A percentile compares a stretch with the other conserved stretches of the same genome.
Evolutionary conservation across 2,888 invertebrate species (phyloP).

Genomic region (Germaria angustata): DNA sequence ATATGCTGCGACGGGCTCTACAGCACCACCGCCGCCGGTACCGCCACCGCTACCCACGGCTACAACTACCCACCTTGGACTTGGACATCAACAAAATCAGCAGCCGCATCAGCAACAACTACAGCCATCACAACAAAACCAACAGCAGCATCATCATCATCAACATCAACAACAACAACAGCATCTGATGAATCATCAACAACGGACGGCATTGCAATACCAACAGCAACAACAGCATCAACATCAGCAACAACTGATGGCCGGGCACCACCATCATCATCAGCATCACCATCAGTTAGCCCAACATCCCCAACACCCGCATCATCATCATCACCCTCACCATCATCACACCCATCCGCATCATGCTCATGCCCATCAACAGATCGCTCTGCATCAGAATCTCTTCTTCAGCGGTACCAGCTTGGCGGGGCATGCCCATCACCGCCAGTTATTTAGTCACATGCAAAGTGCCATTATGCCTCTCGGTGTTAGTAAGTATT

Average conservation of each 20-base stretch:
- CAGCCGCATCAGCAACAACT: slow-evolving; percentile 40
- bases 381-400: slow-evolving; percentile 71
- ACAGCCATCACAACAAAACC: slow-evolving; percentile 1
- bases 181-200: slow-evolving; percentile 70
- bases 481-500: slow-evolving; percentile 80
- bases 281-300: slow-evolving; percentile 56
- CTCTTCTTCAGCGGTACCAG: slow-evolving; percentile 75
- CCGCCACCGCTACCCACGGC: slow-evolving; percentile 50
- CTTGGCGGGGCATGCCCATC: slow-evolving; percentile 73
- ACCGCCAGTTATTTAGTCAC: slow-evolving; percentile 79
- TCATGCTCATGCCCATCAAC: slow-evolving; percentile 70
- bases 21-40: slow-evolving; percentile 66
- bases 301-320: slow-evolving; percentile 65
- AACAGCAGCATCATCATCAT: slow-evolving; percentile 66
- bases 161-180: slow-evolving; percentile 68
- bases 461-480: slow-evolving; percentile 79
- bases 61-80: slow-evolving; percentile 66
- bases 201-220: slow-evolving; percentile 68
- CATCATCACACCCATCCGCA: slow-evolving; percentile 58
- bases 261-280: slow-evolving; percentile 56
- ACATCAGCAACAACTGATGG: slow-evolving; percentile 63
- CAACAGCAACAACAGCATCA: slow-evolving; percentile 65
- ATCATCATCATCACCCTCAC: slow-evolving; percentile 61
- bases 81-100: slow-evolving; percentile 57
- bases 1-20: slow-evolving; percentile 63